phyloP scores from a whole-genome alignment of 2,797 vertebrate species.

The Kryptolebias ocellatus region DNA sequence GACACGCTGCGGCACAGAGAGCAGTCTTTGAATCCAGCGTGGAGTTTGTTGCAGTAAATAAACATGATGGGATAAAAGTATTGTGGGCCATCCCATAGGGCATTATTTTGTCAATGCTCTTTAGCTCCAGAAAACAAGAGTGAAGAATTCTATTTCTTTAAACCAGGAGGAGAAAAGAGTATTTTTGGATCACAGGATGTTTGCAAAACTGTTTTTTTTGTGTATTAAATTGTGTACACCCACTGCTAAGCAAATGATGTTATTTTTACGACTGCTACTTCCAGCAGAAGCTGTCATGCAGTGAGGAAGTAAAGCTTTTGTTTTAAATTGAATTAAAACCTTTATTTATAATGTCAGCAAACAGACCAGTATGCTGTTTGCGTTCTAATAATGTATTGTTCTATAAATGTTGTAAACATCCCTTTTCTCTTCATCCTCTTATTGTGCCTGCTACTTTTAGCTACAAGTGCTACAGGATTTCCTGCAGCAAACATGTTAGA shows the following conservation, averaged over 20 bases:
- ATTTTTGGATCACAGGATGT: slow-evolving; percentile 5
- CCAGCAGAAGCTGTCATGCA: slow-evolving; percentile 8
- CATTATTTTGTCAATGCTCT: background rate
- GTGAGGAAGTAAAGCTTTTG: background rate
- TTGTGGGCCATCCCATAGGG: slow-evolving; percentile 7
- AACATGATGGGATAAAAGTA: slow-evolving; percentile 34
- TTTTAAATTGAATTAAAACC: too few species aligned
- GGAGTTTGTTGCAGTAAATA: slow-evolving; percentile 14
- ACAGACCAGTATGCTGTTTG: too few species aligned
- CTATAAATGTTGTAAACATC: too few species aligned
- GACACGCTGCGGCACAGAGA: background rate
- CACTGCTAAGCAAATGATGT: background rate
- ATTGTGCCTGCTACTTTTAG: background rate
- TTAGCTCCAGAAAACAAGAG: slow-evolving; percentile 4
- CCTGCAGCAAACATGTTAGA: background rate
- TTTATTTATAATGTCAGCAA: too few species aligned
- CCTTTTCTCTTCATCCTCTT: background rate
- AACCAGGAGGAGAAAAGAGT: too few species aligned
- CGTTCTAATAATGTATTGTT: too few species aligned
- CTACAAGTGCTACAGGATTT: background rate
- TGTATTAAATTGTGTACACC: background rate
- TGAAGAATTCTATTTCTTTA: background rate
- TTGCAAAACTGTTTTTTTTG: background rate
- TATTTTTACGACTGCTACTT: slow-evolving; percentile 13
- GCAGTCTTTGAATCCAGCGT: slow-evolving; percentile 29